Evolutionary conservation across 2,888 invertebrate genomes (phyloP).

Genomic region (Piscicola geometra): DNA sequence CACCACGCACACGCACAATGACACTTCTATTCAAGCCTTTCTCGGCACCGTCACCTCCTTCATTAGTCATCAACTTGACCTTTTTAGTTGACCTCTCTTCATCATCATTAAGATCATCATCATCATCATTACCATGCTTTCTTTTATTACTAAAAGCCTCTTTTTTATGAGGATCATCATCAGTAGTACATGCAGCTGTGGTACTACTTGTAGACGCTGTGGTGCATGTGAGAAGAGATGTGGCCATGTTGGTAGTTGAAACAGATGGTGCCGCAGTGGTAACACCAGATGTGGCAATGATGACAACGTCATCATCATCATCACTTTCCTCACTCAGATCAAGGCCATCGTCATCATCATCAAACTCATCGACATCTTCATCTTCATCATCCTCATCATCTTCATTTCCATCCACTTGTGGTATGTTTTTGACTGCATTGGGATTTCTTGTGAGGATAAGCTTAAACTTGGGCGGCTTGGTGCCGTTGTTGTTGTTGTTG

Average conservation of each 20-base stretch:
- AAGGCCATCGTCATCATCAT: conserved; percentile 17
- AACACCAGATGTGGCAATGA: not conserved
- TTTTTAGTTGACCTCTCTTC: not conserved
- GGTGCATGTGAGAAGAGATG: not conserved
- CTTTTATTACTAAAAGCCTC: not conserved
- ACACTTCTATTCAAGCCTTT: too few species aligned
- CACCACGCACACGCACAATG: too few species aligned
- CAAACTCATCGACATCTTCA: not conserved
- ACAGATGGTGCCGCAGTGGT: conserved; percentile 4
- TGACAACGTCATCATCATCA: not conserved
- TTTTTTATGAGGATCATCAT: too few species aligned
- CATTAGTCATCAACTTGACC: too few species aligned
- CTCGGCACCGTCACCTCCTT: too few species aligned
- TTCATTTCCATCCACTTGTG: conserved; percentile 5
- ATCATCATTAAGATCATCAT: conserved; percentile 15
- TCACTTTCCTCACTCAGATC: not conserved
- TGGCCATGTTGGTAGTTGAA: not conserved
- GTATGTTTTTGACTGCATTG: not conserved
- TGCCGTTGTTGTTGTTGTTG: not conserved
- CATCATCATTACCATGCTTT: not conserved
- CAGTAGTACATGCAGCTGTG: not conserved
- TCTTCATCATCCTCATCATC: conserved; percentile 14
- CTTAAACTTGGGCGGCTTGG: conserved; percentile 6
- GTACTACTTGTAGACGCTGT: not conserved
- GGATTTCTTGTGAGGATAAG: not conserved